Percentiles rank a stretch among this genome's conserved stretches.
Evolutionary conservation across 2,113 vertebrate genomes (phyloP).

Genomic region (Elachura formosa): DNA sequence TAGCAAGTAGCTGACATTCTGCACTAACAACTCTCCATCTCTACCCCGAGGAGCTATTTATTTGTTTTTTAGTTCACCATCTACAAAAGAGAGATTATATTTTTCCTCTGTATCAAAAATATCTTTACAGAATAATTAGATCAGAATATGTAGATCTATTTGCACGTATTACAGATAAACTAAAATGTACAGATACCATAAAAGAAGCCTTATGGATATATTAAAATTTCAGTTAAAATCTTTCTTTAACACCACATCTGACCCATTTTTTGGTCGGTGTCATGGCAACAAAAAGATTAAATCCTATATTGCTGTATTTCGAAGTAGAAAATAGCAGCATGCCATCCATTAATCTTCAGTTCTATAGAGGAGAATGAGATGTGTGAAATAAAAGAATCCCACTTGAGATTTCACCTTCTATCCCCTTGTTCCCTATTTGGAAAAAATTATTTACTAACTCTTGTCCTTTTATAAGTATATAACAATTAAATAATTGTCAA

Average conservation of each 20-base stretch:
- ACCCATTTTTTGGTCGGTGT: slow-evolving; percentile 19
- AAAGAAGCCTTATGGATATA: neutral
- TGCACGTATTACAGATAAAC: neutral
- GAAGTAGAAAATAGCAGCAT: slow-evolving; percentile 30
- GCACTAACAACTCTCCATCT: neutral
- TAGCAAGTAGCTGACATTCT: neutral
- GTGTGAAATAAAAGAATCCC: neutral
- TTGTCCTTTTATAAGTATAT: neutral
- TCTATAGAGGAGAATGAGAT: neutral
- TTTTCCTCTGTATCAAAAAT: neutral
- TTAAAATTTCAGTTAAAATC: neutral
- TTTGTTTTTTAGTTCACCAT: neutral
- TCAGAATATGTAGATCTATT: neutral
- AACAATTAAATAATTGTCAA: neutral
- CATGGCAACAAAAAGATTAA: slow-evolving; percentile 47
- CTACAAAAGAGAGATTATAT: neutral
- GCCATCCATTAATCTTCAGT: neutral
- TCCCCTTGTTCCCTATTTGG: neutral
- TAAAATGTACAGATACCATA: neutral
- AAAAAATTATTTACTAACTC: neutral
- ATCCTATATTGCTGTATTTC: slow-evolving; percentile 25
- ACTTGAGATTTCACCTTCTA: neutral
- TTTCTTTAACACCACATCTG: neutral
- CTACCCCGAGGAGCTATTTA: neutral
- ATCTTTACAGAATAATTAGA: neutral